Evolutionary conservation across 2,888 invertebrate genomes (phyloP), one percentile per base, ranked within the genome.

Genomic region (Cerastis rubricosa): DNA sequence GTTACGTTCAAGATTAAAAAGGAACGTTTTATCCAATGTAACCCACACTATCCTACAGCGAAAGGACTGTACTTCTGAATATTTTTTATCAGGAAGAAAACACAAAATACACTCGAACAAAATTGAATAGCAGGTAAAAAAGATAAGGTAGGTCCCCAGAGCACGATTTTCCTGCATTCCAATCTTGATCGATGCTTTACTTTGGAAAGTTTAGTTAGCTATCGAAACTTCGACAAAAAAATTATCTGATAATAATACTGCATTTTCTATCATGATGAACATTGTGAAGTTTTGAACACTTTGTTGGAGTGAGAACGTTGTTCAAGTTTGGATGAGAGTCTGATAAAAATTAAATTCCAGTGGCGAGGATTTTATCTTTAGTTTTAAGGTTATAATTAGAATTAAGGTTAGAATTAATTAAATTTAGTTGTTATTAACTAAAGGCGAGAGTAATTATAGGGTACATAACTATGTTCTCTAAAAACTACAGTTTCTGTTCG

Each of bases 201-300:
- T 57, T n/a, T 6, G 17, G 47, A 77, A 78, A 76, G 59, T 80
- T 75, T 22, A 73, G 80, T 70, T 68, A 74, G 43, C 51, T 64
- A 70, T 75, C 51, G 35, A 61, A 80, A 84, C 59, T 87, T 71
- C 5, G 54, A 25, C 65, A 57, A 83, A 64, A 75, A 87, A 81
- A 71, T 11, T 71, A 81, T 82, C 68, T 74, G 80, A 86, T 76
- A 71, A 85, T 83, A 81, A 84, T 79, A 85, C 78, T 84, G 83
- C 80, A 85, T 89, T 89, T 88, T 87, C 85, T 89, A 89, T 87
- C 85, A 78, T 74, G 87, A 87, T 86, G 80, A 84, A 83, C 68
- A 74, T 71, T 49, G 77, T 12, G 63, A 81, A 89, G 74, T 86
- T 86, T 70, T 25, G 14, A 63, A 65, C 87, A 89, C 86, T 90